A percentile compares a stretch with the other conserved stretches of the same genome.
Evolutionary conservation across 2,888 invertebrate genomes (phyloP).

Genomic region (Sphaerophoria rueppellii): DNA sequence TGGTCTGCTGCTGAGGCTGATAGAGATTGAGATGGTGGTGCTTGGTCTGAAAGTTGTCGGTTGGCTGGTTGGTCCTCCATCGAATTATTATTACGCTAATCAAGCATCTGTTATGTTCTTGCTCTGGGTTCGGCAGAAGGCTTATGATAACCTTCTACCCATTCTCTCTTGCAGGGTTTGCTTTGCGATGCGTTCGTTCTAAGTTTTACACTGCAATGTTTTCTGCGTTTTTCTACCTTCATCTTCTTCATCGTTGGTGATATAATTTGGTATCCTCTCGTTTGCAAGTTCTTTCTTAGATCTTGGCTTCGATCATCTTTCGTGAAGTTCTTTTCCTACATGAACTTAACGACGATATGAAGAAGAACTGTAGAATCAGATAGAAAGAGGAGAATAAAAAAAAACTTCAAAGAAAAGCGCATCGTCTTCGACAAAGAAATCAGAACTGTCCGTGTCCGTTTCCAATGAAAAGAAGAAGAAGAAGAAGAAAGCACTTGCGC

Average conservation of each 20-base stretch:
- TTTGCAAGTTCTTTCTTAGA: constrained; percentile 39
- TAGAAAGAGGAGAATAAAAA: constrained; percentile 18
- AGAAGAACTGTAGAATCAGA: background rate
- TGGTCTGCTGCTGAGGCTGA: constrained; percentile 17
- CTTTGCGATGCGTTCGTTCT: constrained; percentile 53
- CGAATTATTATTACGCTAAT: constrained; percentile 73
- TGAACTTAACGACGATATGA: constrained; percentile 31
- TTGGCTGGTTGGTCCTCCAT: constrained; percentile 52
- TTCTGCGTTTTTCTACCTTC: constrained; percentile 50
- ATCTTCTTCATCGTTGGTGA: constrained; percentile 46
- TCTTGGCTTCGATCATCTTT: constrained; percentile 31
- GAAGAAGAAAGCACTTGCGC: constrained; percentile 68
- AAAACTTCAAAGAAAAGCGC: constrained; percentile 72
- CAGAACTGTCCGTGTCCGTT: constrained; percentile 62
- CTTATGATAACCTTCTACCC: constrained; percentile 64
- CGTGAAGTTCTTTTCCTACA: constrained; percentile 50
- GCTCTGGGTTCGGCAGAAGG: constrained; percentile 53
- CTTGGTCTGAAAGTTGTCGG: constrained; percentile 50
- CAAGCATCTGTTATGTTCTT: constrained; percentile 71
- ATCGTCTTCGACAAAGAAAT: constrained; percentile 68
- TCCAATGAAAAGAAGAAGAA: constrained; percentile 65
- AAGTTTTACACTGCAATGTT: constrained; percentile 48
- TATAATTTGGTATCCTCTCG: constrained; percentile 46
- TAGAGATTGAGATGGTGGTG: constrained; percentile 29
- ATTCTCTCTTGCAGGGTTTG: constrained; percentile 18